Evolutionary conservation across 2,888 invertebrate genomes (phyloP).

Genomic region (Eurytoma adleriae): DNA sequence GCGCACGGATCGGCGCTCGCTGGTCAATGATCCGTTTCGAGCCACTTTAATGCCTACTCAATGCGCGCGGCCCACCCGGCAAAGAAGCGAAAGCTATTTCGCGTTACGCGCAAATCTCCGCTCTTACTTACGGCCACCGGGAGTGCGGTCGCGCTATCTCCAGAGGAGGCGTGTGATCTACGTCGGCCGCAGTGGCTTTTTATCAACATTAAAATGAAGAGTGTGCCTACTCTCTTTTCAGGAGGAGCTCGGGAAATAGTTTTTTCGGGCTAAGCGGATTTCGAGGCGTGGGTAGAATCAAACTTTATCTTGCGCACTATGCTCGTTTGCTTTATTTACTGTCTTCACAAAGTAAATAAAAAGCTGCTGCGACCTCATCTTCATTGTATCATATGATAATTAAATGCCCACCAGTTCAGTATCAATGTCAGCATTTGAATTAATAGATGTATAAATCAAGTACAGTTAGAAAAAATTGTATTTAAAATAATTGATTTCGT

Average conservation of each 20-base stretch:
- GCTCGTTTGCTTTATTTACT: no score
- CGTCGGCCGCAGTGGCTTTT: conserved; percentile 7
- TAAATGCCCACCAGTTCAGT: no score
- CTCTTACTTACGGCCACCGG: neutral
- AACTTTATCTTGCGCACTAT: neutral
- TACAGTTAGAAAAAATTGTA: no score
- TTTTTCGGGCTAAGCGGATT: neutral
- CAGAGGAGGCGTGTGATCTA: neutral
- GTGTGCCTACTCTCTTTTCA: neutral
- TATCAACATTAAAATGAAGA: neutral
- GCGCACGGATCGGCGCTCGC: neutral
- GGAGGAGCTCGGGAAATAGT: no score
- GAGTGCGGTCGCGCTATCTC: neutral
- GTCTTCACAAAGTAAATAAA: no score
- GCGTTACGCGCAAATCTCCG: neutral
- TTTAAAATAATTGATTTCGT: no score
- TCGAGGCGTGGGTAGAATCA: neutral
- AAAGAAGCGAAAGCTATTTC: conserved; percentile 30
- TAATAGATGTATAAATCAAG: no score
- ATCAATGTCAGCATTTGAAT: no score
- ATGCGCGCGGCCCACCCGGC: neutral
- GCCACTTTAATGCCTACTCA: conserved; percentile 25
- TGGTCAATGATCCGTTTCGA: conserved; percentile 49
- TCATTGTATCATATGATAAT: no score
- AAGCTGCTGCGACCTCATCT: no score